phyloP scores from a whole-genome alignment of 1,140 invertebrate species.

The Lasioglossum albipes region DNA sequence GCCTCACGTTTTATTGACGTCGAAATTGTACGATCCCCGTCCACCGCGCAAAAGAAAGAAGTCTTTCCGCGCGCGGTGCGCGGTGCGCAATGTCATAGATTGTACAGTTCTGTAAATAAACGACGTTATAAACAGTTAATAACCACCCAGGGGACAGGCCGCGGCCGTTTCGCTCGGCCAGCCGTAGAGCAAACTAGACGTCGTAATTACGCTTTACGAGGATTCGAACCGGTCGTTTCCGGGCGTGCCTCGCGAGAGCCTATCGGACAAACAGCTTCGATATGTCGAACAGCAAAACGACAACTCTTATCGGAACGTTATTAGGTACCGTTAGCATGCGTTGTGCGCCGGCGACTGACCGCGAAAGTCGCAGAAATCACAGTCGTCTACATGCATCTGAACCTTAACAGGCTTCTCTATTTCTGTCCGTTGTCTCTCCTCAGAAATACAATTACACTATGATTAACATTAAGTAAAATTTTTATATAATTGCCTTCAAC shows the following conservation, averaged over 20 bases:
- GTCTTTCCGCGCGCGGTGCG: no score
- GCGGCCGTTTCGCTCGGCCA: background rate
- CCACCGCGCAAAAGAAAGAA: no score
- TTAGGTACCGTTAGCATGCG: slow-evolving; percentile 2
- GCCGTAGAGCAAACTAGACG: slow-evolving; percentile 17
- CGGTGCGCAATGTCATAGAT: background rate
- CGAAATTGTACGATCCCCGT: background rate
- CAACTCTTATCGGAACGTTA: slow-evolving; percentile 8
- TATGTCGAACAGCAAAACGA: background rate
- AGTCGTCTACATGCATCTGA: no score
- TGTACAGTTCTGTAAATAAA: slow-evolving; percentile 9
- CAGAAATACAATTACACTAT: no score
- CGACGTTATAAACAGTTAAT: slow-evolving; percentile 23
- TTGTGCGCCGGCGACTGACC: background rate
- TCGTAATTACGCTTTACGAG: slow-evolving; percentile 28
- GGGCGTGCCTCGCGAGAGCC: background rate
- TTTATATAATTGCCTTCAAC: no score
- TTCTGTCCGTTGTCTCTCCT: no score
- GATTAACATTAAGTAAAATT: no score
- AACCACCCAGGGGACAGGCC: slow-evolving; percentile 10
- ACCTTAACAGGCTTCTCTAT: no score
- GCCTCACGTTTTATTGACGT: background rate
- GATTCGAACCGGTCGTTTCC: background rate
- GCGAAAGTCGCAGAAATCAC: background rate
- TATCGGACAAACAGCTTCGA: slow-evolving; percentile 11